Evolutionary conservation across 2,888 invertebrate species (phyloP).

Genomic region (Nematopogon swammerdamellus): DNA sequence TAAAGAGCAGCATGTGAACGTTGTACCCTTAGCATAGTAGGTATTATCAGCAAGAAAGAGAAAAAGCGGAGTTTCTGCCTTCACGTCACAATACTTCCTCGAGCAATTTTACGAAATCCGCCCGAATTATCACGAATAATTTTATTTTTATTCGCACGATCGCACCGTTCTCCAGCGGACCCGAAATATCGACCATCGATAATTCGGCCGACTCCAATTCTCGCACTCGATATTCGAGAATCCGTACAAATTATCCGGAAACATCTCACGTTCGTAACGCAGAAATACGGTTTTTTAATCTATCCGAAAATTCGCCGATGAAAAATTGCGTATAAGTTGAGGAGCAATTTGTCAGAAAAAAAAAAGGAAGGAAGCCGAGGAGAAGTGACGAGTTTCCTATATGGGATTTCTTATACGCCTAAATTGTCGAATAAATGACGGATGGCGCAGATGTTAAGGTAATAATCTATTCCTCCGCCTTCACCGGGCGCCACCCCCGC

Average conservation of each 20-base stretch:
- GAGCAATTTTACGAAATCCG: no score
- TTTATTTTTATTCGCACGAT: not conserved
- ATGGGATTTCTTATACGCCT: conserved; percentile 7
- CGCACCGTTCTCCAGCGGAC: not conserved
- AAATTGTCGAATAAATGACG: conserved; percentile 32
- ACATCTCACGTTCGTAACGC: not conserved
- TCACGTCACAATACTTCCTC: no score
- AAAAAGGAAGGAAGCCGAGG: not conserved
- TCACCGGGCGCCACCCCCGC: no score
- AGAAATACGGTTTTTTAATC: not conserved
- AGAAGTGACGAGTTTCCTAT: not conserved
- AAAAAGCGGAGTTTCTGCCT: no score
- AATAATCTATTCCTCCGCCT: conserved; percentile 18
- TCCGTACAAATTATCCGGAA: not conserved
- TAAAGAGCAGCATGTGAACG: no score
- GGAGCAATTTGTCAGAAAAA: not conserved
- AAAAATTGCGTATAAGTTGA: not conserved
- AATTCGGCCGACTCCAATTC: not conserved
- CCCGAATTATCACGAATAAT: not conserved
- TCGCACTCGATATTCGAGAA: not conserved
- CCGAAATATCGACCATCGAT: not conserved
- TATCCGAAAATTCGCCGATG: not conserved
- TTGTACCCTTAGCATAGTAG: no score
- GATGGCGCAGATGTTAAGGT: conserved; percentile 32
- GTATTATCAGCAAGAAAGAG: no score